Conservation (phyloP, 2,888 invertebrate species). For the Trilocha varians region DNA sequence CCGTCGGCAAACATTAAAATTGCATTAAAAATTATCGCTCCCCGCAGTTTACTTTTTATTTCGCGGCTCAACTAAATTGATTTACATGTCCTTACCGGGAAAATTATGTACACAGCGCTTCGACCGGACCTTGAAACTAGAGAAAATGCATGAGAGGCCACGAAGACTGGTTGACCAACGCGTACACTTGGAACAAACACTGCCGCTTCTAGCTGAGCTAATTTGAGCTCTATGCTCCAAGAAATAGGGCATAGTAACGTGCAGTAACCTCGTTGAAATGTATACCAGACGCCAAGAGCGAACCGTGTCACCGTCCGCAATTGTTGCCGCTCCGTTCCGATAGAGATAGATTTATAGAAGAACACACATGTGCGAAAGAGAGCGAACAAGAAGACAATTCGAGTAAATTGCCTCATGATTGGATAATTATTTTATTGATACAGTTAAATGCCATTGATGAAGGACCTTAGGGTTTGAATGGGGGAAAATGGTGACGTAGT, state of each 20-base stretch:
- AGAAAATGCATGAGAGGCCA: conserved; percentile 41
- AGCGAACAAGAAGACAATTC: conserved; percentile 40
- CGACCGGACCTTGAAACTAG: conserved; percentile 40
- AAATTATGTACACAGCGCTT: conserved; percentile 30
- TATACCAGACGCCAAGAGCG: conserved; percentile 37
- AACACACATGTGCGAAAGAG: conserved; percentile 20
- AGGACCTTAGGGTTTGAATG: conserved; percentile 29
- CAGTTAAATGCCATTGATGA: conserved; percentile 52
- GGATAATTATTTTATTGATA: conserved; percentile 72
- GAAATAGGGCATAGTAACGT: conserved; percentile 3
- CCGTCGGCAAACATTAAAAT: not conserved
- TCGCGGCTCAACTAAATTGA: conserved; percentile 26
- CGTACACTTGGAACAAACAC: conserved; percentile 30
- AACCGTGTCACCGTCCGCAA: conserved; percentile 48
- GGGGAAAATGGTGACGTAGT: conserved; percentile 24
- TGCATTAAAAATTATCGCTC: conserved; percentile 3
- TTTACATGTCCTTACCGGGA: conserved; percentile 32
- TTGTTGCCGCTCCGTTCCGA: conserved; percentile 32
- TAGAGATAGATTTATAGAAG: conserved; percentile 22
- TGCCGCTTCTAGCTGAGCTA: not conserved
- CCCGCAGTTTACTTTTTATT: conserved; percentile 8
- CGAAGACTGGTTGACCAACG: conserved; percentile 34
- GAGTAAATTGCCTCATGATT: conserved; percentile 67
- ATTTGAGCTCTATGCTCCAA: conserved; percentile 5
- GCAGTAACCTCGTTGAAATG: conserved; percentile 18